Percentiles rank a stretch among this genome's conserved stretches.
Evolutionary conservation across 2,888 invertebrate species (phyloP).

Genomic region (Nezara viridula): DNA sequence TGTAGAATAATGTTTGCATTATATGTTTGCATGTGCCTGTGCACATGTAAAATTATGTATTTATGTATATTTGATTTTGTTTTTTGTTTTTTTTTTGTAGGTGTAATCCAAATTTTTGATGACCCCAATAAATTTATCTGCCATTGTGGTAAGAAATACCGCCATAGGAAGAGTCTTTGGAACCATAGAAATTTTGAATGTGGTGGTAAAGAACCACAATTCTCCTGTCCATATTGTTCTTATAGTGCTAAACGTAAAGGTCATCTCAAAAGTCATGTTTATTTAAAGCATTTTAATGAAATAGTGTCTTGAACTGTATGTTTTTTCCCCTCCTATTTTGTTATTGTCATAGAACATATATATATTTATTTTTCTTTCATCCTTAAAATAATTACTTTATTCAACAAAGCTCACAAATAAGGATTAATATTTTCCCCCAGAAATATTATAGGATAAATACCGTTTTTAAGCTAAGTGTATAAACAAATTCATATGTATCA

Average conservation of each 20-base stretch:
- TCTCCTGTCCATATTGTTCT: conserved; percentile 70
- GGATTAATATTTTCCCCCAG: background rate
- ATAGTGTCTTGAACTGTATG: background rate
- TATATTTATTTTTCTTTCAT: background rate
- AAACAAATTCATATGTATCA: background rate
- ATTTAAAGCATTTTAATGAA: conserved; percentile 45
- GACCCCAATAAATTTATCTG: conserved; percentile 53
- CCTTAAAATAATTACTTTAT: background rate
- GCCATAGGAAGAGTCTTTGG: conserved; percentile 57
- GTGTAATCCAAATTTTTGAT: background rate
- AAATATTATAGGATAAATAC: background rate
- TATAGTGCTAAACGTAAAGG: conserved; percentile 65
- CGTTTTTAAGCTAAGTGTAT: background rate
- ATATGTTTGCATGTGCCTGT: background rate
- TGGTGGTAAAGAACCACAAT: conserved; percentile 70
- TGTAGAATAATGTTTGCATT: no score
- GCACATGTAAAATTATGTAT: background rate
- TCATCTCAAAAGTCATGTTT: conserved; percentile 48
- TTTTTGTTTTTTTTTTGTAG: background rate
- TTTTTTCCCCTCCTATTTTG: background rate
- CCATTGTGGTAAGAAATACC: conserved; percentile 64
- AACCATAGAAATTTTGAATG: conserved; percentile 68
- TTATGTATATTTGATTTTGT: background rate
- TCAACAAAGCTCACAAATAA: background rate
- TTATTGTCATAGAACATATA: background rate